phyloP scores from a whole-genome alignment of 1,140 invertebrate species.

The Orius insidiosus region DNA sequence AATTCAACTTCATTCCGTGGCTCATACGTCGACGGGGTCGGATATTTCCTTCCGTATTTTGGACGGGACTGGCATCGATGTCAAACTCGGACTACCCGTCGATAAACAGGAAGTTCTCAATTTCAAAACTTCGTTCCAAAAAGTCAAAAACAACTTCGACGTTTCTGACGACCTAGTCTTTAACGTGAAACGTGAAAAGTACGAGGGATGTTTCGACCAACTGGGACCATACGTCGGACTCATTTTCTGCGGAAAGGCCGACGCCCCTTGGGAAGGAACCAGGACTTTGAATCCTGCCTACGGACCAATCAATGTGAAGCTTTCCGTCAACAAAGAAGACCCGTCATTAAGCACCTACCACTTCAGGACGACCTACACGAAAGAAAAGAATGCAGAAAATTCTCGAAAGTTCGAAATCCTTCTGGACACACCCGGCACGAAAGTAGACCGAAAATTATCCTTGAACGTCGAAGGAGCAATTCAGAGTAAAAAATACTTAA shows the following conservation, averaged over 20 bases:
- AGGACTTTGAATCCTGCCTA: conserved; percentile 31
- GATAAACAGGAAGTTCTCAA: conserved; percentile 63
- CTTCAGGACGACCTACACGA: conserved; percentile 26
- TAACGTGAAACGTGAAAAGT: conserved; percentile 32
- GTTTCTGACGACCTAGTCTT: conserved; percentile 34
- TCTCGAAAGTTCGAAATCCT: conserved; percentile 34
- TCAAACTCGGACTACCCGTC: conserved; percentile 55
- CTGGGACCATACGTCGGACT: conserved; percentile 42
- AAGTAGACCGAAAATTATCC: conserved; percentile 37
- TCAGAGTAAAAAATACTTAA: conserved; percentile 32
- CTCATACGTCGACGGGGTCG: conserved; percentile 62
- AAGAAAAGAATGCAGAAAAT: too few species aligned
- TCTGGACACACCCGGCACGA: conserved; percentile 49
- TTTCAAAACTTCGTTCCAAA: conserved; percentile 41
- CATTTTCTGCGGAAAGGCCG: conserved; percentile 46
- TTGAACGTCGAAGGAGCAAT: conserved; percentile 30
- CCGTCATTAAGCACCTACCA: conserved; percentile 36
- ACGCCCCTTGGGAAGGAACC: conserved; percentile 32
- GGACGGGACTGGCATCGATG: conserved; percentile 47
- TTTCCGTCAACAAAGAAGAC: conserved; percentile 45
- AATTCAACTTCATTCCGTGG: conserved; percentile 47
- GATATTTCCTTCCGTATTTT: conserved; percentile 43
- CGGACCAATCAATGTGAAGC: conserved; percentile 37
- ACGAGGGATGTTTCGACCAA: conserved; percentile 52
- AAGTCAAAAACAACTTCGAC: conserved; percentile 36